phyloP scores from a whole-genome alignment of 2,797 vertebrate genomes.

The Phrynocephalus forsythii region DNA sequence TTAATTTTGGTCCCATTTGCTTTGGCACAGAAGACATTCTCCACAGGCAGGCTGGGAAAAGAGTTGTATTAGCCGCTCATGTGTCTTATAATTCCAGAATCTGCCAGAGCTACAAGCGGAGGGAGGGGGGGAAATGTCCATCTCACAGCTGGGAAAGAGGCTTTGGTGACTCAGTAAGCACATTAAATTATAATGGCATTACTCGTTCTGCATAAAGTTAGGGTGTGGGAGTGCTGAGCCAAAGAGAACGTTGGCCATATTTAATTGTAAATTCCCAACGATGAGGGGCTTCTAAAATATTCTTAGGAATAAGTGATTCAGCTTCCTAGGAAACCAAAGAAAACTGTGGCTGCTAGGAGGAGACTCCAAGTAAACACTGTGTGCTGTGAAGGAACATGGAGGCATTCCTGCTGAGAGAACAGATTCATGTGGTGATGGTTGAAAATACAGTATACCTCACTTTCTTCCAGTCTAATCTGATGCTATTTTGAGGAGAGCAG shows the following conservation, averaged over 20 bases:
- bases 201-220: slow-evolving; percentile 13
- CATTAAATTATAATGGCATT: slow-evolving; percentile 38
- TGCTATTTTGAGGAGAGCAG: not conserved
- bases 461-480: slow-evolving; percentile 11
- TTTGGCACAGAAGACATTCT: slow-evolving; percentile 22
- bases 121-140: not conserved
- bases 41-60: slow-evolving; percentile 11
- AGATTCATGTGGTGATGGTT: not conserved
- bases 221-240: slow-evolving; percentile 32
- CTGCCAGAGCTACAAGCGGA: slow-evolving; percentile 16
- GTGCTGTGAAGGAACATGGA: slow-evolving; percentile 17
- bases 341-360: slow-evolving; percentile 43
- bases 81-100: slow-evolving; percentile 26
- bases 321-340: slow-evolving; percentile 34
- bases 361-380: slow-evolving; percentile 35
- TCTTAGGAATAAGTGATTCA: slow-evolving; percentile 40
- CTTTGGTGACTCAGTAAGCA: slow-evolving; percentile 32
- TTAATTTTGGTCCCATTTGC: slow-evolving; percentile 28
- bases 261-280: slow-evolving; percentile 32
- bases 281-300: slow-evolving; percentile 44
- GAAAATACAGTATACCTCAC: not conserved
- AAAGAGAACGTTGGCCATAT: slow-evolving; percentile 21
- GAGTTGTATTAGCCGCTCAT: not conserved
- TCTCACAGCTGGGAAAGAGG: slow-evolving; percentile 21
- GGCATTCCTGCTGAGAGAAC: slow-evolving; percentile 28